These are phyloP conservation scores for Prenolepis imparis DNA, from an alignment of 2,888 invertebrate genomes.

Conservation along the genomic window DNA sequence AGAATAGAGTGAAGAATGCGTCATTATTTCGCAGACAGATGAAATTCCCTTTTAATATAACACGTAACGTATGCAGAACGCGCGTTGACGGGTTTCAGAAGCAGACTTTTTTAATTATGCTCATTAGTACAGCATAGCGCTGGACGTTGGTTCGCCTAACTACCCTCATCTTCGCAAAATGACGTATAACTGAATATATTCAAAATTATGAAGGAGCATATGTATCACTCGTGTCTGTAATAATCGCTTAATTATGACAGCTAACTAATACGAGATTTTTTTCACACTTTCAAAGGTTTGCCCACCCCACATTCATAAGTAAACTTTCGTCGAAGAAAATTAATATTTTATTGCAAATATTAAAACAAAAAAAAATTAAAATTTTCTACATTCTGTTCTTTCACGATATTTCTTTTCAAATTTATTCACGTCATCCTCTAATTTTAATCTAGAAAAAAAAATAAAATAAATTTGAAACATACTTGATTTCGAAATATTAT, in stretches of 20 bases:
- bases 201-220: not conserved
- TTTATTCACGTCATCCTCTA: not conserved
- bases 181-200: slow-evolving; percentile 30
- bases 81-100: slow-evolving; percentile 34
- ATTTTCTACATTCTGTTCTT: not conserved
- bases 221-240: not conserved
- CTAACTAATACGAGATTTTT: slow-evolving; percentile 7
- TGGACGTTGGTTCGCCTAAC: slow-evolving; percentile 28
- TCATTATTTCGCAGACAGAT: slow-evolving; percentile 35
- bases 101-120: slow-evolving; percentile 59
- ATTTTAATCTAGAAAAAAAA: not conserved
- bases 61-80: slow-evolving; percentile 35
- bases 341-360: not conserved
- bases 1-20: slow-evolving; percentile 10
- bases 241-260: slow-evolving; percentile 29
- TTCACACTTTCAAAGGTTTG: not conserved
- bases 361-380: not conserved
- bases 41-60: slow-evolving; percentile 41
- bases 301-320: not conserved
- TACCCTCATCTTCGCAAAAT: slow-evolving; percentile 53
- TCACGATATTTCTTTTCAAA: not conserved
- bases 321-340: not conserved
- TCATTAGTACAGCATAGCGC: slow-evolving; percentile 45
- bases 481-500: not conserved
- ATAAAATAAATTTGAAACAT: not conserved